Base-by-base conservation (phyloP, 1,140 invertebrate species). In the Meteorus sp. region DNA sequence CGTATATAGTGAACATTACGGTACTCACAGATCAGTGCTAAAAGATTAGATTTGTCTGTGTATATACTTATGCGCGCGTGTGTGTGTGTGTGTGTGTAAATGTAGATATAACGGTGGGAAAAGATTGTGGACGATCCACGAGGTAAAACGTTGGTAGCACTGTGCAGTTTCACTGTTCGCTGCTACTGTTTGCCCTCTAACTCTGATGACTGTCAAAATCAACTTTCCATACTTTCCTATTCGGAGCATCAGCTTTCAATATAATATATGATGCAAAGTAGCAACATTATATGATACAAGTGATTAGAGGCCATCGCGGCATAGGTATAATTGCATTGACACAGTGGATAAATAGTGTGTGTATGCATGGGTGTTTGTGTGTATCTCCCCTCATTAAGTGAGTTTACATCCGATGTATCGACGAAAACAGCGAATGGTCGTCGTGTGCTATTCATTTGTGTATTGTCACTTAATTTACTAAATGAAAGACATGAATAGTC, bases 131-230 rank as follows among this genome's bases (percentile, higher is more conserved):
- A 33, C 19, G 44, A 27, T 3, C 33, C 27, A 20, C n/a, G 50
- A 13, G 17, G 23, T 23, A 13, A 25, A 35, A 44, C 19, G 25
- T 53, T 63, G 45, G 61, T 39, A 59, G 23, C 31, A 22, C 55
- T 69, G 69, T 59, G 60, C 39, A 61, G 15, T n/a, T n/a, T n/a
- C 47, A 59, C 52, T 69, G 62, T 31, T 35, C 33, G 37, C 37
- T 67, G 51, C n/a, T 6, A 33, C 61, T 67, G 69, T 70, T 73
- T 65, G 72, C 72, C n/a, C n/a, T n/a, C n/a, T n/a, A n/a, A n/a
- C n/a, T n/a, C n/a, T 71, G 63, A 75, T 75, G 73, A 76, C 72
- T 76, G 71, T 75, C 74, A 76, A 76, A 76, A 72, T 68, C 70
- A 60, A 73, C 67, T 71, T 72, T 66, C 70, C 54, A 25, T 39